phyloP scores from a whole-genome alignment of 2,888 invertebrate genomes.

The Netelia virgata region DNA sequence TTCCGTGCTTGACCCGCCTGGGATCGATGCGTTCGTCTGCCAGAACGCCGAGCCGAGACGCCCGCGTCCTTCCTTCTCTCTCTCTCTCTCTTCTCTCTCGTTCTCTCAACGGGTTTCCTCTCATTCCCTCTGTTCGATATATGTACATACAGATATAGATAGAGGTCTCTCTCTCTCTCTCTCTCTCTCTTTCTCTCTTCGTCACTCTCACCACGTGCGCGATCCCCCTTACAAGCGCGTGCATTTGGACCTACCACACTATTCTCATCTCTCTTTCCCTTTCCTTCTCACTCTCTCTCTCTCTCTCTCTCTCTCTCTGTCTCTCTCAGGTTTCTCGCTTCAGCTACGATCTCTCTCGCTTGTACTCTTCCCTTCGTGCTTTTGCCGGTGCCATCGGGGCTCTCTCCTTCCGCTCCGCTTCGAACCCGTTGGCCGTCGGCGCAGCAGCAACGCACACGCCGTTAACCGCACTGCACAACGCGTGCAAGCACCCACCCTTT shows the following conservation, averaged over 20 bases:
- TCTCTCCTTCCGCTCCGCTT: slow-evolving; percentile 77
- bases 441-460: slow-evolving; percentile 83
- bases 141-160: slow-evolving; percentile 9
- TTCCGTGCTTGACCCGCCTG: slow-evolving; percentile 85
- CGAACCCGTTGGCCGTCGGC: slow-evolving; percentile 81
- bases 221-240: slow-evolving; percentile 63
- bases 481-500: slow-evolving; percentile 78
- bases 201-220: slow-evolving; percentile 53
- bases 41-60: slow-evolving; percentile 83
- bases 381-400: slow-evolving; percentile 71
- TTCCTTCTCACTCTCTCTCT: slow-evolving; percentile 61
- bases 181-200: slow-evolving; percentile 52
- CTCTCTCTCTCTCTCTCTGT: slow-evolving; percentile 62
- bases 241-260: slow-evolving; percentile 65
- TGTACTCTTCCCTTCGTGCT: slow-evolving; percentile 67
- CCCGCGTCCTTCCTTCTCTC: slow-evolving; percentile 83
- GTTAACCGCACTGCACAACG: slow-evolving; percentile 83
- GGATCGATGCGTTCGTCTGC: slow-evolving; percentile 85
- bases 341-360: slow-evolving; percentile 65
- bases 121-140: slow-evolving; percentile 42
- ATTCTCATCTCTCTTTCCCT: slow-evolving; percentile 66
- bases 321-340: slow-evolving; percentile 69
- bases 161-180: slow-evolving; percentile 44
- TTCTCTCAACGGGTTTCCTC: slow-evolving; percentile 45
- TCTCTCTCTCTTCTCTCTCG: slow-evolving; percentile 70